Conservation (phyloP, 2,797 vertebrate species). For the Enteromius treurensis region DNA sequence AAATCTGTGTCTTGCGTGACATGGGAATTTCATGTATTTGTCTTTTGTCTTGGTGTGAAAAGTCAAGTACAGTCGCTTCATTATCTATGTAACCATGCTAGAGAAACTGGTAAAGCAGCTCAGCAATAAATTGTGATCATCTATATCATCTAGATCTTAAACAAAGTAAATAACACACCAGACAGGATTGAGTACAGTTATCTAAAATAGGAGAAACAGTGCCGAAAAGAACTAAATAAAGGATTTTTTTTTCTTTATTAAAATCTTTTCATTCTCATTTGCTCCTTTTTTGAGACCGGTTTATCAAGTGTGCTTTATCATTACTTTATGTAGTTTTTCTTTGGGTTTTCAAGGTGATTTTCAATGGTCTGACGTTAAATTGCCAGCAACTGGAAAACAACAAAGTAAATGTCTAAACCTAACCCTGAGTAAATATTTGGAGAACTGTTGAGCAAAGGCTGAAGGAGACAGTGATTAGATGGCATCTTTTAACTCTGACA, state of each 20-base stretch:
- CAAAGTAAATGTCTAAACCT: background rate
- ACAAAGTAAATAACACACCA: background rate
- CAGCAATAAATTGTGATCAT: too few relatives aligned
- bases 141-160: background rate
- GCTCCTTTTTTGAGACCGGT: background rate
- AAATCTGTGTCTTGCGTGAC: background rate
- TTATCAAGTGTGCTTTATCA: background rate
- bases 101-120: background rate
- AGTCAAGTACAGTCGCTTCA: too few relatives aligned
- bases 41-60: background rate
- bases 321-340: background rate
- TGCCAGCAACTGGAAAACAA: background rate
- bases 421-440: background rate
- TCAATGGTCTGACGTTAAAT: background rate
- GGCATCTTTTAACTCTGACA: too few relatives aligned
- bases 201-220: background rate
- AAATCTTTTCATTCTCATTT: background rate
- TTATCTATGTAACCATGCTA: background rate
- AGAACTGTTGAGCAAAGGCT: background rate
- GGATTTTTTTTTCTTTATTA: too few relatives aligned
- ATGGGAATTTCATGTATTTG: background rate
- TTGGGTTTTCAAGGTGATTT: background rate
- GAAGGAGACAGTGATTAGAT: background rate
- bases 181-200: background rate
- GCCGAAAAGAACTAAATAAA: background rate